Conservation (phyloP, 2,888 invertebrate genomes). For the Tineola bisselliella region DNA sequence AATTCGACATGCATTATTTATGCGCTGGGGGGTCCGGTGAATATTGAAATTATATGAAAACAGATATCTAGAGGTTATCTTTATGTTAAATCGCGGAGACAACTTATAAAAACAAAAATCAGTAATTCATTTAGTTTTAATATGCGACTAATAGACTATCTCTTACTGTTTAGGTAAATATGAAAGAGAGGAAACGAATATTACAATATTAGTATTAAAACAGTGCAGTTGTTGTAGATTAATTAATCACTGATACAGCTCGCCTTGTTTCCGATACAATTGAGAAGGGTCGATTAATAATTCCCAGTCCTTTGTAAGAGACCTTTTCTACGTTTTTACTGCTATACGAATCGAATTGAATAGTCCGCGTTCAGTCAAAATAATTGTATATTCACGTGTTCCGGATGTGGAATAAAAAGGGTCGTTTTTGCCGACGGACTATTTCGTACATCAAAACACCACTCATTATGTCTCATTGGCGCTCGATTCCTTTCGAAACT, state of each 20-base stretch:
- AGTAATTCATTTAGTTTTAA: not conserved
- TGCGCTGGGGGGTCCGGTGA: slow-evolving; percentile 40
- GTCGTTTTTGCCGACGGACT: slow-evolving; percentile 42
- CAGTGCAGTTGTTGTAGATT: not conserved
- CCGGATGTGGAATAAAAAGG: slow-evolving; percentile 54
- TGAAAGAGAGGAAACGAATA: too few species aligned
- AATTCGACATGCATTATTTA: slow-evolving; percentile 64
- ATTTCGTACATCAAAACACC: slow-evolving; percentile 47
- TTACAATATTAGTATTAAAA: not conserved
- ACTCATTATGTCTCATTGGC: slow-evolving; percentile 30
- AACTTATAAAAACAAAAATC: not conserved
- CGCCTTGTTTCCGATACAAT: slow-evolving; percentile 8
- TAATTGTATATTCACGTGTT: slow-evolving; percentile 46
- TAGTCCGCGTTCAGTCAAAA: slow-evolving; percentile 22
- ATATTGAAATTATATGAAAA: slow-evolving; percentile 57
- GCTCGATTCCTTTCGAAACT: slow-evolving; percentile 27
- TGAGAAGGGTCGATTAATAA: slow-evolving; percentile 12
- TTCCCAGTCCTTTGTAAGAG: slow-evolving; percentile 3
- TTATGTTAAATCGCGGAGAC: not conserved
- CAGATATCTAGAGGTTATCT: slow-evolving; percentile 27
- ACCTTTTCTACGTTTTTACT: slow-evolving; percentile 12
- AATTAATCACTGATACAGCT: slow-evolving; percentile 12
- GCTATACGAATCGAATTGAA: slow-evolving; percentile 7
- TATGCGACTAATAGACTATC: too few species aligned
- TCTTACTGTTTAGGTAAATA: too few species aligned